Evolutionary conservation across 2,113 vertebrate species (phyloP).

Genomic region (Paradisaea rubra): DNA sequence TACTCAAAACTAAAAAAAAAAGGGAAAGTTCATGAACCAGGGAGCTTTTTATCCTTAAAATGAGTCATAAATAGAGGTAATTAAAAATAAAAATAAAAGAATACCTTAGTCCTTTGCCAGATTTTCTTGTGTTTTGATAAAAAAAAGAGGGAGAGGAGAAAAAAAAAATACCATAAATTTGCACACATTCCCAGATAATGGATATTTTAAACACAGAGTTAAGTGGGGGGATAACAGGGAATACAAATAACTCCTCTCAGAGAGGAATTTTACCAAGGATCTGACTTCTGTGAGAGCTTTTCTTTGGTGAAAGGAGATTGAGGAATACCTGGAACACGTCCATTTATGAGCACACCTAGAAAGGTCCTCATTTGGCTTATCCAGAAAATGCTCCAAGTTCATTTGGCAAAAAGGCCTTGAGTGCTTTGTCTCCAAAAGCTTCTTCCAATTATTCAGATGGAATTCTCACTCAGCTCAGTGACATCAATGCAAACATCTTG

Average conservation of each 20-base stretch:
- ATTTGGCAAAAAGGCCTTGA: not conserved
- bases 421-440: not conserved
- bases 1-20: not conserved
- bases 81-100: not conserved
- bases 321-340: not conserved
- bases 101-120: not conserved
- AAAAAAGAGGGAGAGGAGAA: not conserved
- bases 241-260: not conserved
- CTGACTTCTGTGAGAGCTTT: not conserved
- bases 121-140: not conserved
- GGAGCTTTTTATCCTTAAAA: not conserved
- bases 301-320: not conserved
- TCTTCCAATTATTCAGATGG: fast-evolving
- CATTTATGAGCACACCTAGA: not conserved
- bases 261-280: not conserved
- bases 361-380: not conserved
- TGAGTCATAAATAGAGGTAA: not conserved
- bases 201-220: not conserved
- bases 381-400: fast-evolving
- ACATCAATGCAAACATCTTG: fast-evolving
- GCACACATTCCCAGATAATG: fast-evolving
- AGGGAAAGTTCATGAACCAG: not conserved
- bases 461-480: not conserved
- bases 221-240: not conserved
- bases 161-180: not conserved